Conservation (phyloP, 2,797 vertebrate genomes). For the Alauda arvensis region DNA sequence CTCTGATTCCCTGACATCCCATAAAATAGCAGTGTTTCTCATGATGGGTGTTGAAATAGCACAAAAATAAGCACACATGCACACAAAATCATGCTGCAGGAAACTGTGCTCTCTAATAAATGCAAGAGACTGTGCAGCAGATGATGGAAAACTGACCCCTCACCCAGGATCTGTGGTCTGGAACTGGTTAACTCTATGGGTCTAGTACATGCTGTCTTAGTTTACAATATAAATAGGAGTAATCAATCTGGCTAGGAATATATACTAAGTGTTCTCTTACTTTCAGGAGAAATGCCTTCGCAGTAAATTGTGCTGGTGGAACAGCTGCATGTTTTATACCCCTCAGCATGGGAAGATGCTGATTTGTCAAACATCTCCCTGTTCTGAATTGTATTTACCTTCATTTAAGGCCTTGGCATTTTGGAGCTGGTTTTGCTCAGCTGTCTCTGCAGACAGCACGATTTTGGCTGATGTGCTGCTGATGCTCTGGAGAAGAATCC, state of each 20-base stretch:
- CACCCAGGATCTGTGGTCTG: not conserved
- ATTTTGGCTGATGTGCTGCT: not conserved
- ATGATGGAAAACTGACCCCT: not conserved
- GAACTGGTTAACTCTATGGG: not conserved
- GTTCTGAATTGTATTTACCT: not conserved
- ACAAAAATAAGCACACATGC: not conserved
- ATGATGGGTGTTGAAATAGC: not conserved
- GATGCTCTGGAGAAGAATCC: not conserved
- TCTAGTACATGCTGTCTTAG: slow-evolving; percentile 14
- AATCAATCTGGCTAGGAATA: slow-evolving; percentile 40
- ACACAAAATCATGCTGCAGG: not conserved
- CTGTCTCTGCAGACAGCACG: not conserved
- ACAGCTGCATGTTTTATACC: slow-evolving; percentile 19
- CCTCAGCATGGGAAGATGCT: not conserved
- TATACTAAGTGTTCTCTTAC: slow-evolving; percentile 10
- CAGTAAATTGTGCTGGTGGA: slow-evolving; percentile 9
- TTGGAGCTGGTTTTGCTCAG: not conserved
- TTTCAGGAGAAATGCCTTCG: slow-evolving; percentile 29
- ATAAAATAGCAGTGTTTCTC: not conserved
- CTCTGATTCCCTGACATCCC: not conserved
- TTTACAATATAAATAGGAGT: slow-evolving; percentile 36
- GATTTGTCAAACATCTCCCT: not conserved
- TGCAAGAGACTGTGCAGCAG: not conserved
- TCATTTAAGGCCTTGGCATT: not conserved
- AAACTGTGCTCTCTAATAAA: not conserved